A percentile compares a stretch with the other conserved stretches of the same genome.
Conservation (phyloP, 2,113 vertebrate species). For the Cyprinus carpio region DNA sequence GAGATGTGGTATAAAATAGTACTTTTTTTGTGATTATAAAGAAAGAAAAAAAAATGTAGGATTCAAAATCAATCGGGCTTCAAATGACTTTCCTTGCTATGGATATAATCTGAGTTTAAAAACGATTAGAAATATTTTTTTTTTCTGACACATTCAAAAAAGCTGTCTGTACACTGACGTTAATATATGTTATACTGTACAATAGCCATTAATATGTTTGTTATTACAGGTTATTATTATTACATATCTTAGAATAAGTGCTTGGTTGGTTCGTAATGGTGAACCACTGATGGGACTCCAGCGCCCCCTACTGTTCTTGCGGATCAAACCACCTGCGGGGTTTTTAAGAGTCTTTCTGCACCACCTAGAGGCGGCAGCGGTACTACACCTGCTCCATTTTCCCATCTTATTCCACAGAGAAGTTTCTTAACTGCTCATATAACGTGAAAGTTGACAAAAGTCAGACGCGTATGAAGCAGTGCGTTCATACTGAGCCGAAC, state of each 20-base stretch:
- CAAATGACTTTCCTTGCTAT: background rate
- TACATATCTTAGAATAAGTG: constrained; percentile 44
- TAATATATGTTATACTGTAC: constrained; percentile 49
- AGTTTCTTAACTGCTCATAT: constrained; percentile 9
- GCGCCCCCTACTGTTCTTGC: background rate
- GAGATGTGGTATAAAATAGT: background rate
- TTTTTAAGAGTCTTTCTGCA: constrained; percentile 4
- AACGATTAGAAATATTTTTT: constrained; percentile 35
- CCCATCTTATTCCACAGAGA: background rate
- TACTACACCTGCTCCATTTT: constrained; percentile 11
- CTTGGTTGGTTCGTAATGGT: constrained; percentile 28
- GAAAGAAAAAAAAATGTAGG: background rate
- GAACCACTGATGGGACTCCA: constrained; percentile 11
- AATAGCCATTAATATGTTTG: constrained; percentile 39
- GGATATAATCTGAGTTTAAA: constrained; percentile 12
- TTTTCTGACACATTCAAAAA: constrained; percentile 39
- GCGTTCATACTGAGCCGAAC: background rate
- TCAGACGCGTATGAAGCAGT: background rate
- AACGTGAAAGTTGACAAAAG: background rate
- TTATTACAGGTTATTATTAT: constrained; percentile 42
- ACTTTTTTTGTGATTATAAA: background rate
- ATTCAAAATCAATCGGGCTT: constrained; percentile 1
- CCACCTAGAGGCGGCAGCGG: constrained; percentile 30
- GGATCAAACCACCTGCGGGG: background rate
- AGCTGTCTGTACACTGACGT: constrained; percentile 43